Evolutionary conservation across 2,797 vertebrate species (phyloP), one percentile per base, ranked within the genome.

Genomic region (Girardinus metallicus): DNA sequence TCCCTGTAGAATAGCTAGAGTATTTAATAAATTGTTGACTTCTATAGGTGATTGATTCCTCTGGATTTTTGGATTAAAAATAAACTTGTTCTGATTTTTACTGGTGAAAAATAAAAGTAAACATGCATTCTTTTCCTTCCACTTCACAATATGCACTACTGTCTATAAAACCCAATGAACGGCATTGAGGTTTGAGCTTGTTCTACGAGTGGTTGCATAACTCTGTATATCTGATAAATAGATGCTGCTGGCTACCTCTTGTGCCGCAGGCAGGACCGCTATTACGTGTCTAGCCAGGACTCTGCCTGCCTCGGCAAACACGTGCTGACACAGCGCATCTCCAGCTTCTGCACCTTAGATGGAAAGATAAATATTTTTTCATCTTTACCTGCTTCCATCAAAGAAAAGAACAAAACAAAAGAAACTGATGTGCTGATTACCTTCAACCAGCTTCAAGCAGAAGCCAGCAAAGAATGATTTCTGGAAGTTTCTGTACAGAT

Each of bases 401-500:
- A 41, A 73, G 31, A 29, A 10, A 47, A 12, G 36, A 26, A 18
- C 12, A 15, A 47, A 78, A 46, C 68, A 36, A 77, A 41, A 77
- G 66, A 34, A 64, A 34, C 31, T 18, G 57, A 73, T 0, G 18
- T 8, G 3, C 1, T 2, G 2, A 79, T 23, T 90, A 98, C 97
- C 97, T 96, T 97, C 96, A 79, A 96, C 94, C 78, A 98, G 43
- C 81, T 94, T 97, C 88, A 82, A 95, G 91, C 97, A 99, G 83
- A 99, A 97, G 4, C 97, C 97, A 1, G 98, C 97, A 49, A 99
- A 98, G 82, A 94, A 95, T 76, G 96, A 94, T 90, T 99, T 99
- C 91, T 98, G 95, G 75, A 99, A 99, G 92, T 95, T 92, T 86
- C 94, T 95, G 90, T 99, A 99, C 73, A 99, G 95, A 53, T 99